A percentile compares a stretch with the other conserved stretches of the same genome.
Conservation (phyloP, 92 coral and sea anemone genomes). For the Siderastrea siderea region DNA sequence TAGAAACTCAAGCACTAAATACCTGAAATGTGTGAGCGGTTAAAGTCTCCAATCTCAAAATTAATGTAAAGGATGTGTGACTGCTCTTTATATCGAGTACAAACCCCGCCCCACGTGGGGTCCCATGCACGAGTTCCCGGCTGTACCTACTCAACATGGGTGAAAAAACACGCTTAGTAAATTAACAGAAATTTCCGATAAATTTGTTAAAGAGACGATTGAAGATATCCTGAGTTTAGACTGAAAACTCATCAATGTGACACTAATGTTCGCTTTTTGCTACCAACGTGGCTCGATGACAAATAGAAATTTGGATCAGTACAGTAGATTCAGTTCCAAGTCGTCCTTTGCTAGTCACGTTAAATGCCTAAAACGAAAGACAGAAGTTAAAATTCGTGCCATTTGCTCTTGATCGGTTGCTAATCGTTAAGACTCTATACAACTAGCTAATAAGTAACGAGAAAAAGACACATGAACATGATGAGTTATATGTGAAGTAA, state of each 20-base stretch:
- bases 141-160: slow-evolving; percentile 1
- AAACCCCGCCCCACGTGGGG: slow-evolving; percentile 56
- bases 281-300: neutral
- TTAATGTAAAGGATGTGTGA: neutral
- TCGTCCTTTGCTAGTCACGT: neutral
- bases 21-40: slow-evolving; percentile 19
- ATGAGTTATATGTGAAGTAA: neutral
- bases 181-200: slow-evolving; percentile 25
- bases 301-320: neutral
- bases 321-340: neutral
- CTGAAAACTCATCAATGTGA: neutral
- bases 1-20: neutral
- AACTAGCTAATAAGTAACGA: neutral
- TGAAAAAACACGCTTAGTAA: neutral
- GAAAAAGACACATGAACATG: too few relatives aligned
- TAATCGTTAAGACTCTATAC: neutral
- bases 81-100: slow-evolving; percentile 17
- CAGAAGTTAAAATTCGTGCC: neutral
- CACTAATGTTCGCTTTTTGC: too few relatives aligned
- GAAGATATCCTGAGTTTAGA: slow-evolving; percentile 2
- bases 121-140: slow-evolving; percentile 27
- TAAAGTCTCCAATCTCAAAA: slow-evolving; percentile 16
- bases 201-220: slow-evolving; percentile 6
- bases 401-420: neutral
- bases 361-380: neutral